Evolutionary conservation across 2,113 vertebrate species (phyloP).

Genomic region (Piprites chloris): DNA sequence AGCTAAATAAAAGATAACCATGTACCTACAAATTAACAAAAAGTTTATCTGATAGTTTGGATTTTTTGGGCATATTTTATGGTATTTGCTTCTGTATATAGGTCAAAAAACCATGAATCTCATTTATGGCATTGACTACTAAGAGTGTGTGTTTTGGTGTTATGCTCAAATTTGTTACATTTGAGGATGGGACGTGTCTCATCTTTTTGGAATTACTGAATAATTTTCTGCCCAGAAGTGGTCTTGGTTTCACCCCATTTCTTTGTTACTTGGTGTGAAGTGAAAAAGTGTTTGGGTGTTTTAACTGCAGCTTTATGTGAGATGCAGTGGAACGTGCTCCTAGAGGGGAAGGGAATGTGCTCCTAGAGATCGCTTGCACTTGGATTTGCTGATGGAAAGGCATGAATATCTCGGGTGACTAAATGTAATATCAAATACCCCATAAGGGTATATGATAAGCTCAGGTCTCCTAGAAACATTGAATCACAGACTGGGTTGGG

Average conservation of each 20-base stretch:
- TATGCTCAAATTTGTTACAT: neutral
- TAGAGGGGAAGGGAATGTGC: neutral
- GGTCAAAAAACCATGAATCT: neutral
- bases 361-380: neutral
- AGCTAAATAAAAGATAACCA: neutral
- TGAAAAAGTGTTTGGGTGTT: neutral
- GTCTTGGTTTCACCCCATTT: neutral
- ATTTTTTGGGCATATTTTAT: neutral
- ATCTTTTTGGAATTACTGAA: neutral
- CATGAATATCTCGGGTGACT: neutral
- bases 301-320: neutral
- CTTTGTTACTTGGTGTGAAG: neutral
- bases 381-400: neutral
- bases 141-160: neutral
- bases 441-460: no score
- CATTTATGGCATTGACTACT: neutral
- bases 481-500: neutral
- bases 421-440: neutral
- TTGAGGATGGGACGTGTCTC: neutral
- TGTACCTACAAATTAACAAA: neutral
- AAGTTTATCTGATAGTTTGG: neutral
- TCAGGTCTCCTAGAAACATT: neutral
- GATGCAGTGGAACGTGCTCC: neutral
- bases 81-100: neutral
- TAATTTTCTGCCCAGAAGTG: neutral